phyloP scores from a whole-genome alignment of 2,113 vertebrate species.

The Saimiri boliviensis region DNA sequence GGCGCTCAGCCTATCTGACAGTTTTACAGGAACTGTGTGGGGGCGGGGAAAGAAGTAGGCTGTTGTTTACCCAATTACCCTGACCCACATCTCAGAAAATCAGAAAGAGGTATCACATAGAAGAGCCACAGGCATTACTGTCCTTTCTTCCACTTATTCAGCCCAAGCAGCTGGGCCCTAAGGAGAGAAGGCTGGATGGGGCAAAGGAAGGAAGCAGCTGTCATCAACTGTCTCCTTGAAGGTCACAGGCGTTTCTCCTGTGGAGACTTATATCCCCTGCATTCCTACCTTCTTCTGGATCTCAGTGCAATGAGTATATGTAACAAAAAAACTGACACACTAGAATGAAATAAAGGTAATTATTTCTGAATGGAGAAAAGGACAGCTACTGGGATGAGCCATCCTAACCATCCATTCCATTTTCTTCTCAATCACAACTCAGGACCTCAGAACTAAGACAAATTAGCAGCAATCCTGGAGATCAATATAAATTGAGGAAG shows the following conservation, averaged over 20 bases:
- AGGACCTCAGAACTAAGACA: background rate
- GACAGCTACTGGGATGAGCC: background rate
- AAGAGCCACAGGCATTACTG: conserved; percentile 50
- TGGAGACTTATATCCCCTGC: background rate
- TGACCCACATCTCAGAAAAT: conserved; percentile 46
- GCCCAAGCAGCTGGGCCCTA: background rate
- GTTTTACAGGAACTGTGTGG: conserved; percentile 61
- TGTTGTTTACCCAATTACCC: conserved; percentile 44
- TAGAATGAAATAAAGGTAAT: background rate
- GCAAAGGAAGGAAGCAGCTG: background rate
- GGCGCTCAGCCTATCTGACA: conserved; percentile 39
- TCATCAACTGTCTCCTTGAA: background rate
- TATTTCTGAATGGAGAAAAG: conserved; percentile 17
- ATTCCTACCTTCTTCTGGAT: background rate
- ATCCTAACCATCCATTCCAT: background rate
- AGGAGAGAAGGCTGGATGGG: background rate
- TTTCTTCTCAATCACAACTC: background rate
- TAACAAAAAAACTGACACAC: background rate
- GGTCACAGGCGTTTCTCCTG: background rate
- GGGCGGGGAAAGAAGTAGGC: conserved; percentile 39
- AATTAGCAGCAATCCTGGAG: background rate
- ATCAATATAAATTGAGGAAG: background rate
- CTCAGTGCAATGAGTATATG: background rate
- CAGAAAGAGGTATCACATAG: conserved; percentile 53
- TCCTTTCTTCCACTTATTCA: conserved; percentile 38